Conservation (phyloP, 2,888 invertebrate species). For the Halictus ligatus region DNA sequence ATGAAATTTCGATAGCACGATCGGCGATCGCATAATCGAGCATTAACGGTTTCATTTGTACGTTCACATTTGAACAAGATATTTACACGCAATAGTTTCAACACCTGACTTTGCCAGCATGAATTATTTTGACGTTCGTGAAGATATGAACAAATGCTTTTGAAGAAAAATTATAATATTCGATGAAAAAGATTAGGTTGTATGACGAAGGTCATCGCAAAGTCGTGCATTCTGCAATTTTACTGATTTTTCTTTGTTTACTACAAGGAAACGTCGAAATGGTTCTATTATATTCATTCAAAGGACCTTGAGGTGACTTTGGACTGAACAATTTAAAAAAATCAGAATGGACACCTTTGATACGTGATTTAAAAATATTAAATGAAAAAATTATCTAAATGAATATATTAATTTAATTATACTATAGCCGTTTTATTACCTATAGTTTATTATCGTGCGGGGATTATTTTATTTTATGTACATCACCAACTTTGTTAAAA, state of each 20-base stretch:
- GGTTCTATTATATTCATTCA: neutral
- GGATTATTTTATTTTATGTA: too few relatives aligned
- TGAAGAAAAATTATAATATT: neutral
- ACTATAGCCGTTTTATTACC: neutral
- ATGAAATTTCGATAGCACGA: neutral
- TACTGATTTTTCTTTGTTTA: neutral
- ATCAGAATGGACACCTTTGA: neutral
- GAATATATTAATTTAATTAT: neutral
- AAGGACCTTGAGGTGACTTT: neutral
- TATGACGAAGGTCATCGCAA: too few relatives aligned
- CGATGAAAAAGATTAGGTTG: neutral
- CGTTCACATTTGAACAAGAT: neutral
- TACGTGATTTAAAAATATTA: neutral
- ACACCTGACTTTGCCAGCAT: neutral
- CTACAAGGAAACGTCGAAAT: neutral
- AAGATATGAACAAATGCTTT: neutral
- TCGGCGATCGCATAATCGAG: neutral
- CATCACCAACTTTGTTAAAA: neutral
- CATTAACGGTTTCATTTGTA: neutral
- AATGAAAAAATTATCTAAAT: neutral
- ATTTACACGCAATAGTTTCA: neutral
- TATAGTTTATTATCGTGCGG: neutral
- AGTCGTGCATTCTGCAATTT: neutral
- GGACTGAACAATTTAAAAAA: neutral
- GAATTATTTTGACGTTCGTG: neutral